Conservation (phyloP, 2,113 vertebrate species). For the Lepidothrix coronata region DNA sequence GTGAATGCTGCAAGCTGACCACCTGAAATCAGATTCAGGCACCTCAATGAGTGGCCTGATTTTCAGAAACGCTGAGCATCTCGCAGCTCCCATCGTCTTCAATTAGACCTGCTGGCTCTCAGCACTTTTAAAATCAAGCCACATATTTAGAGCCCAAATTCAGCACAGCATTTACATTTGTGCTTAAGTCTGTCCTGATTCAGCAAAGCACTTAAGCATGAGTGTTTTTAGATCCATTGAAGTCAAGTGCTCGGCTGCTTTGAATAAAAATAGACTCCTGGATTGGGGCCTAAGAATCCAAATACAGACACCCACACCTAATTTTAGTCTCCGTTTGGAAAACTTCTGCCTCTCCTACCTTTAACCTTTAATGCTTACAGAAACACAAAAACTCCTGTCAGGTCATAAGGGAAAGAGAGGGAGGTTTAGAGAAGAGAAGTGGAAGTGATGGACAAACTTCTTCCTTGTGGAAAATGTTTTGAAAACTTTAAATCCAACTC, state of each 20-base stretch:
- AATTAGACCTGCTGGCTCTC: constrained; percentile 44
- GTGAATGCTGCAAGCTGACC: not conserved
- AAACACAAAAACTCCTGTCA: not conserved
- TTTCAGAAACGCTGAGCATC: constrained; percentile 21
- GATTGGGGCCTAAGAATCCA: constrained; percentile 44
- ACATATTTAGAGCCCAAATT: constrained; percentile 37
- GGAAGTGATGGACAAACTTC: not conserved
- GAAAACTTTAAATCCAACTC: not conserved
- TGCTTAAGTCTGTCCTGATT: constrained; percentile 66
- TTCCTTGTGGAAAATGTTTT: not conserved
- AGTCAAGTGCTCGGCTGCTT: constrained; percentile 55
- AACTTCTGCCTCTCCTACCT: constrained; percentile 10
- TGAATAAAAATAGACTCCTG: constrained; percentile 61
- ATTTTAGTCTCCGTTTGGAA: constrained; percentile 59
- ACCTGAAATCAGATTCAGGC: constrained; percentile 42
- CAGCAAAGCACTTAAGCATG: constrained; percentile 54
- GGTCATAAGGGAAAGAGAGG: not conserved
- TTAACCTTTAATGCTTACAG: constrained; percentile 36
- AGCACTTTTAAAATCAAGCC: constrained; percentile 57
- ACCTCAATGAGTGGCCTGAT: constrained; percentile 42
- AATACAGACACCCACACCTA: constrained; percentile 32
- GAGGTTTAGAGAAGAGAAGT: not conserved
- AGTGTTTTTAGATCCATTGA: constrained; percentile 60
- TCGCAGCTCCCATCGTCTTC: not conserved
- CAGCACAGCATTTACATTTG: constrained; percentile 52